Evolutionary conservation across 2,113 vertebrate species (phyloP), one percentile per base, ranked within the genome.

Genomic region (Chiloscyllium plagiosum): DNA sequence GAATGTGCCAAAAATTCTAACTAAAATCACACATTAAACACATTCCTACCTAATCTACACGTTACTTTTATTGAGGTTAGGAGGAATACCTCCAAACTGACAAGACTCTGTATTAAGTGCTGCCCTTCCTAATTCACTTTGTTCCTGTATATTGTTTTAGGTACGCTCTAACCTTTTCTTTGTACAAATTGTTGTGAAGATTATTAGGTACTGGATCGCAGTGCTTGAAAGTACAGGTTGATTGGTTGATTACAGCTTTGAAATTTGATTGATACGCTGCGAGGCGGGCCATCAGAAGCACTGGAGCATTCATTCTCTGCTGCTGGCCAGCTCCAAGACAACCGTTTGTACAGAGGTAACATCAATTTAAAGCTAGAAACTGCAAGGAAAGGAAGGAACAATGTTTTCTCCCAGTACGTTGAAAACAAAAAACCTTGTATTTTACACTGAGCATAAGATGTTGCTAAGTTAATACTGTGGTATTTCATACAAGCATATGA

Each of bases 61-160:
- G 22, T 66, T n/a, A 68, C 61, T 93, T n/a, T 24, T n/a, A n/a
- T 22, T 93, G 65, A 93, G n/a, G 61, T 37, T 66, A 61, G 56
- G 56, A 93, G 33, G 87, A 90, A 90, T 61, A 26, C 65, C 20
- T 93, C 56, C 33, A 68, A 93, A 93, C 89, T 93, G 65, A 93
- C 89, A 37, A 65, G 33, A 20, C 52, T 90, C 89, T 93, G 61
- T 93, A 20, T 93, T 37, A 93, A 93, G 89, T 93, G 89, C 89
- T 93, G n/a, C 61, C 89, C 89, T 93, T 93, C 89, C 89, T 93
- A 93, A 93, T 93, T 93, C 89, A 93, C 89, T 93, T 93, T 93
- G 61, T 93, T 93, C 89, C 89, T 93, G 89, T 93, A 93, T 93
- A 93, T 93, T 93, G 89, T 93, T 93, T 93, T 93, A 93, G 89